Evolutionary conservation across 1,140 invertebrate species (phyloP), one percentile per base, ranked within the genome.

Genomic region (Pseudomyrmex cubaensis): DNA sequence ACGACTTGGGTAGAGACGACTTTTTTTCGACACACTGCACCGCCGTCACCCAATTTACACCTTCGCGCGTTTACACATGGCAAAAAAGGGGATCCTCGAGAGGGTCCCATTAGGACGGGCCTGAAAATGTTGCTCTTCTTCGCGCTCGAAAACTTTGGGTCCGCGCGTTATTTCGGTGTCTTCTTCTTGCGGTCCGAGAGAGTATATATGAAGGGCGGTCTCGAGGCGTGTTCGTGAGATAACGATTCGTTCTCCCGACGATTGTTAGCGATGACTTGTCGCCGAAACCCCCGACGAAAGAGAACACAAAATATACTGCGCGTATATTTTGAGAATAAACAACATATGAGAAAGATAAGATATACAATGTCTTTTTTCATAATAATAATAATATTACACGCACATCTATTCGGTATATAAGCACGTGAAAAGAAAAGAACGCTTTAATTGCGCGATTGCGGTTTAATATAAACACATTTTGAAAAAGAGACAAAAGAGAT

Each of bases 101-200:
- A 20, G 22, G 25, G 20, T 20, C 66, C 35, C 66, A 86, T 85
- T 72, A 85, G n/a, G 67, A 50, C 12, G 35, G 17, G 10, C 67
- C 50, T 22, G 83, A 85, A 85, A 85, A 77, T 85, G 72, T 85
- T 84, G 64, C 64, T 85, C 72, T 77, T 61, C 44, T 77, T 61
- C 44, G 54, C 64, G 50, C 54, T 44, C 52, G n/a, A 15, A 52
- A 63, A 67, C n/a, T 35, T 12, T 35, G 17, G 13, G 25, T 52
- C 46, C 48, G 20, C 20, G 7, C 13, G 70, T 77, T 75, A 84
- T 85, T 85, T 85, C 82, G 64, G 52, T 70, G 35, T 22, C 52
- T n/a, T 72, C 63, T 69, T 76, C 72, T 64, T 35, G 35, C 35
- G 74, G 54, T 77, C 17, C 72, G n/a, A 25, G 57, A 46, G 10